Percentiles rank a stretch among this genome's conserved stretches.
Conservation (phyloP, 2,888 invertebrate genomes). For the Acanthosepion lycidas region DNA sequence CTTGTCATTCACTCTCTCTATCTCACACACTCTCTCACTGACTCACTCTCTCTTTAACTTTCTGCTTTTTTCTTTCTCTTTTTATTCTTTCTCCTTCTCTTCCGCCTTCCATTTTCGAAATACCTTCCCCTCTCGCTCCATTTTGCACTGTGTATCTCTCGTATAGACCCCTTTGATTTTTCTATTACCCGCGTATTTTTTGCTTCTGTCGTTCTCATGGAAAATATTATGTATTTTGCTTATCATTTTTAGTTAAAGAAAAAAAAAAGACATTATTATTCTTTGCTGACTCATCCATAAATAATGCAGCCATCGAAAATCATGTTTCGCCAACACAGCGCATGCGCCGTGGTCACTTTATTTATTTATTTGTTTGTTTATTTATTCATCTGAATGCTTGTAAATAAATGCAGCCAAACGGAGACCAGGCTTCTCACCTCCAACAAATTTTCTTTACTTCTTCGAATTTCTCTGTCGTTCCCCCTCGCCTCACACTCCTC, state of each 20-base stretch:
- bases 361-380: background rate
- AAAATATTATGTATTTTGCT: background rate
- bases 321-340: background rate
- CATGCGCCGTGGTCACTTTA: background rate
- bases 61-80: too few species aligned
- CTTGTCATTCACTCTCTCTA: too few species aligned
- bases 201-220: background rate
- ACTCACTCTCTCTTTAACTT: too few species aligned
- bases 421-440: background rate
- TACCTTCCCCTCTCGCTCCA: too few species aligned
- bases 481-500: background rate
- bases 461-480: background rate
- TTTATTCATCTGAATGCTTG: background rate
- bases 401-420: background rate
- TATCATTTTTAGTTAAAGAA: background rate
- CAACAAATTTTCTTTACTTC: background rate
- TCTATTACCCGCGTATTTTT: too few species aligned
- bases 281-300: constrained; percentile 22
- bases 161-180: too few species aligned
- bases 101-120: too few species aligned
- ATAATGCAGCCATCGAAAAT: background rate
- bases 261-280: background rate
- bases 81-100: too few species aligned
- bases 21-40: too few species aligned
- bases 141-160: too few species aligned